Conservation (phyloP, 2,888 invertebrate genomes). For the Volucella bombylans region DNA sequence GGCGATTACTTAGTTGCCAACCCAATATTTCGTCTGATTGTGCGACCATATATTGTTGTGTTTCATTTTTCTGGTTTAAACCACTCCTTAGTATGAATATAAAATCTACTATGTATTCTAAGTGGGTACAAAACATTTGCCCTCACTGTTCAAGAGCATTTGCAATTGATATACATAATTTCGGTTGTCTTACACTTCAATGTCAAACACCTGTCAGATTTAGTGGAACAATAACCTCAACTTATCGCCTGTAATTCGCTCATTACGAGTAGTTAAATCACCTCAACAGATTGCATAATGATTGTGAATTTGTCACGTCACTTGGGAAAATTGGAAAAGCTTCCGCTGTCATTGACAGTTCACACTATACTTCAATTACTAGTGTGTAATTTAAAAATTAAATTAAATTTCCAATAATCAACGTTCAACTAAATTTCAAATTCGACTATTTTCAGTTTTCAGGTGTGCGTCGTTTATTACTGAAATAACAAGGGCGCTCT, state of each 20-base stretch:
- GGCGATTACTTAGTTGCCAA: no score
- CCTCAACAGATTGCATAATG: background rate
- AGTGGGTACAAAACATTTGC: background rate
- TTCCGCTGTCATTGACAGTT: no score
- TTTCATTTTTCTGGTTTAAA: background rate
- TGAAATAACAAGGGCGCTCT: no score
- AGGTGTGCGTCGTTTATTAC: no score
- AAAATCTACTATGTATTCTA: conserved; percentile 3
- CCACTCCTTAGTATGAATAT: background rate
- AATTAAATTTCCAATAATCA: no score
- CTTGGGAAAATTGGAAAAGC: background rate
- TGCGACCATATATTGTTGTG: no score
- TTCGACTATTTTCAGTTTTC: no score
- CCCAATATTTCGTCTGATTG: no score
- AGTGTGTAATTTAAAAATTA: no score
- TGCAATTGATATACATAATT: background rate
- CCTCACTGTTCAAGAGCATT: background rate
- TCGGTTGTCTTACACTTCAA: background rate
- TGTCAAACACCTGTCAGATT: background rate
- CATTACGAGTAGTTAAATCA: background rate
- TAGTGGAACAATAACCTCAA: background rate
- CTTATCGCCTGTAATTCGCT: background rate
- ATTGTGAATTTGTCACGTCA: conserved; percentile 7
- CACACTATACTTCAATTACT: no score
- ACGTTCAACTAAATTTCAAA: no score